Percentiles rank a stretch among this genome's conserved stretches.
phyloP scores from a whole-genome alignment of 1,140 invertebrate genomes.

The Coenobita brevimanus region DNA sequence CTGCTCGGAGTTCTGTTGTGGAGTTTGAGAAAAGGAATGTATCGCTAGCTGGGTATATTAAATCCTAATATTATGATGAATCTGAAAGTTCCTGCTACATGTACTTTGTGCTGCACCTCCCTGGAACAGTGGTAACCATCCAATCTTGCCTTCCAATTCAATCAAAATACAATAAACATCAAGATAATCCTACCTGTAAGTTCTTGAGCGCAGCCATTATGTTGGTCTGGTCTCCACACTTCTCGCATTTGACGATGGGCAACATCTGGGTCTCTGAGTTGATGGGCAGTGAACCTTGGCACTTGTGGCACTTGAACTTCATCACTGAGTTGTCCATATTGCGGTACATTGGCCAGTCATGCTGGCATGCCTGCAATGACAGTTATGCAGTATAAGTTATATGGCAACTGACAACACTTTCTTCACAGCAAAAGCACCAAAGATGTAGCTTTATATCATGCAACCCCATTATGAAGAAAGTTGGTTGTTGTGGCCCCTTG shows the following conservation, averaged over 20 bases:
- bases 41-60: not conserved
- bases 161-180: not conserved
- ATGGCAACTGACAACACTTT: too few species aligned
- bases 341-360: constrained; percentile 87
- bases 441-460: too few species aligned
- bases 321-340: constrained; percentile 77
- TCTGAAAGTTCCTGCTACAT: not conserved
- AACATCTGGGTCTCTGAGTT: constrained; percentile 63
- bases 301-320: constrained; percentile 78
- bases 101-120: too few species aligned
- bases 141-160: too few species aligned
- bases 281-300: constrained; percentile 75
- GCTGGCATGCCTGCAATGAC: constrained; percentile 78
- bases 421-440: too few species aligned
- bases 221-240: constrained; percentile 71
- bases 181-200: constrained; percentile 57
- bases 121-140: too few species aligned
- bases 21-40: not conserved
- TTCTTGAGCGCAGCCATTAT: constrained; percentile 70
- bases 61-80: not conserved
- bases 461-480: too few species aligned
- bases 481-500: too few species aligned
- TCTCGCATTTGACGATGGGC: constrained; percentile 71
- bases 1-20: constrained; percentile 80
- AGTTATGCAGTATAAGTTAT: too few species aligned